Conservation (phyloP, 2,113 vertebrate species). For the Hassar affinis region DNA sequence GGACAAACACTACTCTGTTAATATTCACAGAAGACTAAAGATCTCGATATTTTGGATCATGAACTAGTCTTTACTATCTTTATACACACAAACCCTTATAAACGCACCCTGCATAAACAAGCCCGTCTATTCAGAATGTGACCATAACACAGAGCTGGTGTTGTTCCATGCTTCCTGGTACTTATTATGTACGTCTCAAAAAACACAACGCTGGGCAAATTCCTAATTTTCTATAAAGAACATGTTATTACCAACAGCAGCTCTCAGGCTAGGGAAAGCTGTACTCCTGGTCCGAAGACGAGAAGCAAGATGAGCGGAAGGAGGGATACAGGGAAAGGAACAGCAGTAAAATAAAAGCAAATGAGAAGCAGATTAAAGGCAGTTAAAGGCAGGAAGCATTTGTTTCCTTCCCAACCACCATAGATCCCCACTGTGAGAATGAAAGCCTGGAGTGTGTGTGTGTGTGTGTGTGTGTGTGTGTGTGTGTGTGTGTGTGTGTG, state of each 20-base stretch:
- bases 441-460: conserved; percentile 41
- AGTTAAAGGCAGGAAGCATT: conserved; percentile 56
- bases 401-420: conserved; percentile 35
- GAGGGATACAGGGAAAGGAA: conserved; percentile 25
- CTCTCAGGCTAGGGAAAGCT: too few species aligned
- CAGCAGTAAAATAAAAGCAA: conserved; percentile 53
- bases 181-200: conserved; percentile 38
- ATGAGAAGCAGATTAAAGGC: conserved; percentile 53
- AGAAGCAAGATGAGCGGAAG: conserved; percentile 12
- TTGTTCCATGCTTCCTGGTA: conserved; percentile 15
- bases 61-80: conserved; percentile 17
- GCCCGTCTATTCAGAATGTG: conserved; percentile 24
- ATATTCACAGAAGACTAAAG: conserved; percentile 33
- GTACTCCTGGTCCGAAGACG: not conserved
- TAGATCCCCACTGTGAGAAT: conserved; percentile 47
- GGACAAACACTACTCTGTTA: conserved; percentile 52
- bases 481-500: conserved; percentile 43
- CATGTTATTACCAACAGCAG: not conserved
- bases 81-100: conserved; percentile 17
- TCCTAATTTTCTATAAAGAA: conserved; percentile 14
- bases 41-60: conserved; percentile 5
- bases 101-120: not conserved
- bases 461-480: conserved; percentile 23
- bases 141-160: not conserved
- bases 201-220: conserved; percentile 11